These are phyloP conservation scores for Parazoanthus atlanticus DNA, from an alignment of 92 coral and sea anemone species.

Conservation along the genomic window DNA sequence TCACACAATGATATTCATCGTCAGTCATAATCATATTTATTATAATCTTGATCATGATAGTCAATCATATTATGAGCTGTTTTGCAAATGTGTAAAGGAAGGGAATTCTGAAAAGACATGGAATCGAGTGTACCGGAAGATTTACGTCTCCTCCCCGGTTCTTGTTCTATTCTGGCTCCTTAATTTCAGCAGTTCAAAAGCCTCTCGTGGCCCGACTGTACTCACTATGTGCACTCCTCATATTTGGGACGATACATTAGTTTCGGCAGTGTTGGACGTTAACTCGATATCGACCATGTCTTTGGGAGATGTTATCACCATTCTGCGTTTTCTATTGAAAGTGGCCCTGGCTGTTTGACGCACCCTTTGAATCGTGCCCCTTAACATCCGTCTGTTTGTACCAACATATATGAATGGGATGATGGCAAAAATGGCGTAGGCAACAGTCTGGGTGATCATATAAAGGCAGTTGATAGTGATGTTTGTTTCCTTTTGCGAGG, in stretches of 20 bases:
- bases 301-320: not conserved
- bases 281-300: not conserved
- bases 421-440: not conserved
- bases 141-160: no score
- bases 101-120: no score
- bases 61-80: no score
- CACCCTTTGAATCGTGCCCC: not conserved
- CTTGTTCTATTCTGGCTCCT: not conserved
- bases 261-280: constrained; percentile 2
- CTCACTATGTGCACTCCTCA: not conserved
- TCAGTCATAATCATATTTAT: no score
- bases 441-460: not conserved
- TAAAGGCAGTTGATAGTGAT: not conserved
- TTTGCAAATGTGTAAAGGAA: no score
- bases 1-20: no score
- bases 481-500: not conserved
- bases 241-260: not conserved
- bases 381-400: constrained; percentile 14
- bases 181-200: not conserved
- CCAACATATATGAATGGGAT: not conserved
- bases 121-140: no score
- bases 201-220: not conserved
- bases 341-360: not conserved
- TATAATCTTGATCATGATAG: no score
- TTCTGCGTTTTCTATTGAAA: not conserved